A percentile compares a stretch with the other conserved stretches of the same genome.
Evolutionary conservation across 2,113 vertebrate genomes (phyloP).

Genomic region (human (Homo sapiens)): DNA sequence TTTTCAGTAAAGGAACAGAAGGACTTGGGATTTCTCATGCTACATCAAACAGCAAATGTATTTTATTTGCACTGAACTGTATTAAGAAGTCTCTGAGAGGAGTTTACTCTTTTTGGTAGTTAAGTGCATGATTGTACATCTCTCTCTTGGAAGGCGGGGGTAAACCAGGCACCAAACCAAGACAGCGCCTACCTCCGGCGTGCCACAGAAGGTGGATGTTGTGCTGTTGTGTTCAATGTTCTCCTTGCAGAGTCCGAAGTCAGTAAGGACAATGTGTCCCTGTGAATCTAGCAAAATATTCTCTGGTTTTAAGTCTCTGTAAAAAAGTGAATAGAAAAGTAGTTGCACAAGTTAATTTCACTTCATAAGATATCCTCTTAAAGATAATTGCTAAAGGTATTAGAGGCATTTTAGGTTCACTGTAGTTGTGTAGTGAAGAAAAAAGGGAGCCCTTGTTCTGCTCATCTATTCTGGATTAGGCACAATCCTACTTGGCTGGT

Average conservation of each 20-base stretch:
- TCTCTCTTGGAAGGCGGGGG: neutral
- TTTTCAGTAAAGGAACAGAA: neutral
- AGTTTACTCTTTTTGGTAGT: neutral
- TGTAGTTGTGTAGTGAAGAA: neutral
- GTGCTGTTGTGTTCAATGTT: slow-evolving; percentile 98
- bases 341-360: neutral
- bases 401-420: neutral
- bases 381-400: neutral
- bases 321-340: slow-evolving; percentile 19
- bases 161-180: neutral
- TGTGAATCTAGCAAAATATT: slow-evolving; percentile 98
- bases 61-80: neutral
- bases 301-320: slow-evolving; percentile 96
- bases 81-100: neutral
- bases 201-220: slow-evolving; percentile 98
- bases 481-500: neutral
- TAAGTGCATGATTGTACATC: neutral
- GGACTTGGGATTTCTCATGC: neutral
- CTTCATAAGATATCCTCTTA: neutral
- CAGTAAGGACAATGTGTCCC: slow-evolving; percentile 97
- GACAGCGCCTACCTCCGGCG: slow-evolving; percentile 91
- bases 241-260: slow-evolving; percentile 99
- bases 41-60: neutral
- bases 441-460: slow-evolving; percentile 53
- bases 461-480: slow-evolving; percentile 42